Evolutionary conservation across 2,888 invertebrate species (phyloP).

Genomic region (Apantesis nais): DNA sequence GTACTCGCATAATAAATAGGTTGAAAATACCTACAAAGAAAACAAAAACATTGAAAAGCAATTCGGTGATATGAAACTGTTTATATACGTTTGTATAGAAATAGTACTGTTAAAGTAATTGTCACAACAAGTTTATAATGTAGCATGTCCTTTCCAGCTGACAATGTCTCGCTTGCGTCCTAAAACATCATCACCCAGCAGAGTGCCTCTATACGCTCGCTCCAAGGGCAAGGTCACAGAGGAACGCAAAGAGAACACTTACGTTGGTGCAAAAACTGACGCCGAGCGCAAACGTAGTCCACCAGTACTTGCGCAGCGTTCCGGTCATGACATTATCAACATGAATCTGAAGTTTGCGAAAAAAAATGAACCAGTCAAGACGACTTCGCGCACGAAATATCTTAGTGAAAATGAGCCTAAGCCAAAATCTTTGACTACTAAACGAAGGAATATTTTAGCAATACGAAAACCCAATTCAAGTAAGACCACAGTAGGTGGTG

Average conservation of each 20-base stretch:
- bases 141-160: constrained; percentile 59
- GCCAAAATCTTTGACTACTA: constrained; percentile 68
- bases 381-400: constrained; percentile 65
- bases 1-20: background rate
- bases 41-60: background rate
- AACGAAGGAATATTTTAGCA: constrained; percentile 74
- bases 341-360: constrained; percentile 66
- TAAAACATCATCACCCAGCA: constrained; percentile 70
- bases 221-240: constrained; percentile 74
- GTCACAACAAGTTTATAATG: background rate
- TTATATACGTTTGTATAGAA: constrained; percentile 4
- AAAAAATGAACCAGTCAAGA: constrained; percentile 69
- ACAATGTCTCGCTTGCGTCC: constrained; percentile 77
- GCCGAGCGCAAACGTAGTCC: constrained; percentile 60
- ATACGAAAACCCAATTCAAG: constrained; percentile 75
- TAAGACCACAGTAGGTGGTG: constrained; percentile 67
- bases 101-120: background rate
- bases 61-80: no score
- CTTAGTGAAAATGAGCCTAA: constrained; percentile 74
- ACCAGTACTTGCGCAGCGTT: constrained; percentile 61
- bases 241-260: constrained; percentile 80
- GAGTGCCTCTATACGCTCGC: constrained; percentile 72
- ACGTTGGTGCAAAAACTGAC: constrained; percentile 71
- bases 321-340: constrained; percentile 68
- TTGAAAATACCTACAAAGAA: background rate